These are phyloP conservation scores for Tenrec ecaudatus DNA, from an alignment of 2,113 vertebrate genomes.

Conservation along the genomic window DNA sequence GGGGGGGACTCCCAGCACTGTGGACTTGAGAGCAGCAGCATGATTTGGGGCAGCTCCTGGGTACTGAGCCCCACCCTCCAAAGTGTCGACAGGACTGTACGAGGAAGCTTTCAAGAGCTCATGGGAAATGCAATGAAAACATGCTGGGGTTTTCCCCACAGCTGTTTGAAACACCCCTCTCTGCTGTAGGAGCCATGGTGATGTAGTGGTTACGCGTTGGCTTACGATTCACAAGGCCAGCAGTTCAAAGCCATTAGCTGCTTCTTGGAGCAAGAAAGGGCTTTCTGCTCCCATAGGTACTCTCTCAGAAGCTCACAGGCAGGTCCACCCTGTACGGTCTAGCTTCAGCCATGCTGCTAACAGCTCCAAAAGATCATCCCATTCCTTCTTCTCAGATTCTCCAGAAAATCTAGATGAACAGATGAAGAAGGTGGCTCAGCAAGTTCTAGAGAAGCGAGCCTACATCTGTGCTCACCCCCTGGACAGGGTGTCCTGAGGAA, in stretches of 20 bases:
- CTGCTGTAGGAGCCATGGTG: too few relatives aligned
- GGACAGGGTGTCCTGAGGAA: constrained; percentile 91
- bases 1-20: too few relatives aligned
- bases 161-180: too few relatives aligned
- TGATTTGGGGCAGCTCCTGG: neutral
- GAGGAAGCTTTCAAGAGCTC: too few relatives aligned
- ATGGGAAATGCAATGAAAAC: too few relatives aligned
- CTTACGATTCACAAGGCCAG: too few relatives aligned
- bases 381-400: constrained; percentile 84
- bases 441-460: constrained; percentile 91
- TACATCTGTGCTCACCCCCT: constrained; percentile 95
- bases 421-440: constrained; percentile 94
- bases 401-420: constrained; percentile 93
- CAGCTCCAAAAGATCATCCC: neutral
- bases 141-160: neutral
- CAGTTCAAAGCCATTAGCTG: too few relatives aligned
- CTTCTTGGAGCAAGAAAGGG: too few relatives aligned
- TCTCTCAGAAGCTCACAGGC: too few relatives aligned
- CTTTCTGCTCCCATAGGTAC: too few relatives aligned
- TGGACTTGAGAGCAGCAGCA: neutral
- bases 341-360: neutral
- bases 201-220: too few relatives aligned
- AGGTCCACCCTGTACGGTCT: too few relatives aligned
- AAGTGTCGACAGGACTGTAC: neutral
- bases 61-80: neutral